A percentile compares a stretch with the other conserved stretches of the same genome.
Evolutionary conservation across 2,888 invertebrate genomes (phyloP).

Genomic region (Lamellibrachia columna): DNA sequence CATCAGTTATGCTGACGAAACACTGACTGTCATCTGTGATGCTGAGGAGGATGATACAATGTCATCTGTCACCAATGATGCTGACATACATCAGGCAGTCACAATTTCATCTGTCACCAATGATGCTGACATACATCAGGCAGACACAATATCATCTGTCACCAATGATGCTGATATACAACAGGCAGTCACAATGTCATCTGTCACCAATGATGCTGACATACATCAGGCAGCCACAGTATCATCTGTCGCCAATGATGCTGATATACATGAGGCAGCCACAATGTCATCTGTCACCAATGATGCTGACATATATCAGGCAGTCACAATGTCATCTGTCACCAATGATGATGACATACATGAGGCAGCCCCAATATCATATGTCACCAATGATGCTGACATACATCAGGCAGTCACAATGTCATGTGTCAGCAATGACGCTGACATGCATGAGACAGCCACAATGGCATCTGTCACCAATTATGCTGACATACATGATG

Average conservation of each 20-base stretch:
- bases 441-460: neutral
- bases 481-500: neutral
- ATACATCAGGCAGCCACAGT: neutral
- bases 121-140: neutral
- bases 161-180: neutral
- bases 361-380: neutral
- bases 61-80: neutral
- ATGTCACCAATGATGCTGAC: neutral
- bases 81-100: neutral
- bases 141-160: neutral
- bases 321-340: neutral
- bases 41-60: neutral
- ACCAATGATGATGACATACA: neutral
- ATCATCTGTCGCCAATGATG: neutral
- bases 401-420: neutral
- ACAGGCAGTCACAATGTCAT: too few species aligned
- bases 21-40: neutral
- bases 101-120: neutral
- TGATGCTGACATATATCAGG: neutral
- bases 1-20: neutral
- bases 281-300: neutral
- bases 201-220: neutral
- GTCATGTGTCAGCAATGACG: neutral
- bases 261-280: neutral
- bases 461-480: neutral